phyloP scores from a whole-genome alignment of 2,888 invertebrate genomes.

The Mythimna pallens region DNA sequence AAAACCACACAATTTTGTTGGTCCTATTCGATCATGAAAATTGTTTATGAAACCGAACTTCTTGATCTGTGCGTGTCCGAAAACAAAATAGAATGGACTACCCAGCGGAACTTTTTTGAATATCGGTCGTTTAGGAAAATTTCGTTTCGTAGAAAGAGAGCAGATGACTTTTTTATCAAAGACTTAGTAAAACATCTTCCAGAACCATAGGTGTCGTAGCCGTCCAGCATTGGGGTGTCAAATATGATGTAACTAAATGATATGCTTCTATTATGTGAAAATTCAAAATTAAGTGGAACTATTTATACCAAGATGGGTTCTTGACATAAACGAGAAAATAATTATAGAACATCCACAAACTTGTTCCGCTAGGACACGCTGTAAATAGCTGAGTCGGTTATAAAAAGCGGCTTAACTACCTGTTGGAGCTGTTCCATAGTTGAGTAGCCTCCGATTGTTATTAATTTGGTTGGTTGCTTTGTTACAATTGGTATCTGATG shows the following conservation, averaged over 20 bases:
- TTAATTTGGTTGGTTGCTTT: slow-evolving; percentile 52
- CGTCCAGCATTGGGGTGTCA: too few species aligned
- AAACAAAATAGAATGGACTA: too few species aligned
- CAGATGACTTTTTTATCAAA: neutral
- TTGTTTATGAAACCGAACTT: too few species aligned
- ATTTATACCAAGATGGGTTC: slow-evolving; percentile 17
- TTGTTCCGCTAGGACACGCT: slow-evolving; percentile 23
- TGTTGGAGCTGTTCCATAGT: slow-evolving; percentile 26
- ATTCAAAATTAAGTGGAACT: slow-evolving; percentile 4
- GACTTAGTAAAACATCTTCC: too few species aligned
- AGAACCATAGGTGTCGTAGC: too few species aligned
- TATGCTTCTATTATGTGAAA: slow-evolving; percentile 7
- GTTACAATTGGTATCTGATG: slow-evolving; percentile 66
- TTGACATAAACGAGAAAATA: slow-evolving; percentile 32
- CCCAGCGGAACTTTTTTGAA: too few species aligned
- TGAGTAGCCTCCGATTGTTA: slow-evolving; percentile 50
- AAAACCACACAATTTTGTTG: too few species aligned
- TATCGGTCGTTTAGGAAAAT: too few species aligned
- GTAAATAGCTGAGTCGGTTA: slow-evolving; percentile 6
- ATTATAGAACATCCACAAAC: slow-evolving; percentile 45
- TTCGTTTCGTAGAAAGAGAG: too few species aligned
- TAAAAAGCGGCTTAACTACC: slow-evolving; percentile 35
- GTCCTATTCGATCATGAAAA: too few species aligned
- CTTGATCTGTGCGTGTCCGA: too few species aligned
- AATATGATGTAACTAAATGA: too few species aligned